Percentiles rank a stretch among this genome's conserved stretches.
phyloP scores from a whole-genome alignment of 2,113 vertebrate species.

The Poeciliopsis turrubarensis region DNA sequence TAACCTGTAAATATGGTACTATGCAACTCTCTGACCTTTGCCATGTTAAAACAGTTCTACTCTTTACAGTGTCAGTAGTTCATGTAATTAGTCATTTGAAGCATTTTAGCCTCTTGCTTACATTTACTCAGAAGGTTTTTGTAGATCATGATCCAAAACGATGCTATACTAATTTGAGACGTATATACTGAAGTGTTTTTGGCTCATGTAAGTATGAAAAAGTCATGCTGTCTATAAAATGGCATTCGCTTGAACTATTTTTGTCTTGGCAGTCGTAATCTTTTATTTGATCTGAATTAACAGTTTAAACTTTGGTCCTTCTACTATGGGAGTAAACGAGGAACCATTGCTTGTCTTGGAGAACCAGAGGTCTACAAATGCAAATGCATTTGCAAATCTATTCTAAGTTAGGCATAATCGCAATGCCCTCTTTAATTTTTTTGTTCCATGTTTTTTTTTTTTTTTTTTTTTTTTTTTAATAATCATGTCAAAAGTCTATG shows the following conservation, averaged over 20 bases:
- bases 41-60: too few species aligned
- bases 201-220: too few species aligned
- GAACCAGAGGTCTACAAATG: conserved; percentile 21
- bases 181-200: too few species aligned
- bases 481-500: conserved; percentile 9
- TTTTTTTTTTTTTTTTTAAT: background rate
- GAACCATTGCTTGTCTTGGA: background rate
- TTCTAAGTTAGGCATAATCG: background rate
- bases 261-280: too few species aligned
- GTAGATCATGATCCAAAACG: background rate
- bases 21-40: too few species aligned
- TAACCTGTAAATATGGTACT: too few species aligned
- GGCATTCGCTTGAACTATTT: too few species aligned
- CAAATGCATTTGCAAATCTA: background rate
- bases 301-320: conserved; percentile 6
- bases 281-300: too few species aligned
- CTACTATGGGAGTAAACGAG: background rate
- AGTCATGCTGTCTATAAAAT: too few species aligned
- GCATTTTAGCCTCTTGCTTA: background rate
- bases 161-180: too few species aligned
- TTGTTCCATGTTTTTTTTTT: background rate
- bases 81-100: background rate
- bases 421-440: background rate
- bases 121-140: background rate
- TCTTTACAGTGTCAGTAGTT: too few species aligned